Conservation (phyloP, 1,140 invertebrate genomes). For the Chrysoperla carnea region DNA sequence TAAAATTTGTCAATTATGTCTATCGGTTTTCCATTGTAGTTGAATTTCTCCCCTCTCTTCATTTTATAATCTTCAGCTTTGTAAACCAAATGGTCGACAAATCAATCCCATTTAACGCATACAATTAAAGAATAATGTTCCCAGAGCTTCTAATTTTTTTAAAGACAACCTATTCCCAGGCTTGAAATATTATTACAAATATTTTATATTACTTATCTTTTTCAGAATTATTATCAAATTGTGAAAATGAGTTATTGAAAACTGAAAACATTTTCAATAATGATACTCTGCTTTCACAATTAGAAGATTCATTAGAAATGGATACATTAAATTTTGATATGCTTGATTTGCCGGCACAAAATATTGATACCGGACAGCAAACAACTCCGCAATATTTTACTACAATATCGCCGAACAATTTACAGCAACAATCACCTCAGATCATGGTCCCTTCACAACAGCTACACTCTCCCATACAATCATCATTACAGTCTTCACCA, state of each 20-base stretch:
- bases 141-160: too few species aligned
- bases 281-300: conserved; percentile 15
- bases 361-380: background rate
- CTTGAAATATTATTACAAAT: too few species aligned
- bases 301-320: conserved; percentile 14
- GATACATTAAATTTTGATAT: conserved; percentile 18
- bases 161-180: too few species aligned
- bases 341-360: conserved; percentile 10
- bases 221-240: conserved; percentile 20
- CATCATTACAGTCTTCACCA: background rate
- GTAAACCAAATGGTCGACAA: too few species aligned
- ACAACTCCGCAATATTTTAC: background rate
- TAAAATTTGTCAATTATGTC: too few species aligned
- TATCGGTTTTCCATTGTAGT: too few species aligned
- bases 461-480: background rate
- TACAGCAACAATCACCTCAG: background rate
- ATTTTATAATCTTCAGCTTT: too few species aligned
- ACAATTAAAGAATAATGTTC: too few species aligned
- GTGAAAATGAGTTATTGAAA: conserved; percentile 18
- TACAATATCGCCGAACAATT: background rate
- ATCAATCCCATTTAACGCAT: too few species aligned
- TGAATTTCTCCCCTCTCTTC: too few species aligned
- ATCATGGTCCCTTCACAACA: background rate
- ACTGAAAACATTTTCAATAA: conserved; percentile 16
- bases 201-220: too few species aligned